Conservation (phyloP, 2,888 invertebrate genomes). For the Spilosoma lubricipeda region DNA sequence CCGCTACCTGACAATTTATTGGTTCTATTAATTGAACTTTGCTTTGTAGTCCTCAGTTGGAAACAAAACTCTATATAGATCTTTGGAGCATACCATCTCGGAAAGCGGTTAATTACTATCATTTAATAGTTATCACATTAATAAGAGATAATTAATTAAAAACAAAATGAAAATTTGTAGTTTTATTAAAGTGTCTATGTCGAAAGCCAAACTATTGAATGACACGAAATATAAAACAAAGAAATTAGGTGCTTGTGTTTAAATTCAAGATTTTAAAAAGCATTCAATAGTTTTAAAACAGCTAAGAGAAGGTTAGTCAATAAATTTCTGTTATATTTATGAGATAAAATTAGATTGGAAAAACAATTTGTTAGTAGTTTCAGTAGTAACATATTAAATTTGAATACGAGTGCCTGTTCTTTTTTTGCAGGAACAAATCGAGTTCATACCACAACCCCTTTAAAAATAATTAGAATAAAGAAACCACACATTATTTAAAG, state of each 20-base stretch:
- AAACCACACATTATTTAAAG: neutral
- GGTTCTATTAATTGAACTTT: slow-evolving; percentile 32
- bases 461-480: neutral
- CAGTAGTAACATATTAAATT: neutral
- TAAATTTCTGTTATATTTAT: neutral
- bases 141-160: neutral
- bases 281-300: neutral
- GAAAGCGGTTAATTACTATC: neutral
- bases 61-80: neutral
- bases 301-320: neutral
- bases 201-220: neutral
- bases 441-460: neutral
- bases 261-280: neutral
- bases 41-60: slow-evolving; percentile 15
- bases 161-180: too few relatives aligned
- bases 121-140: neutral
- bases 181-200: neutral
- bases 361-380: neutral
- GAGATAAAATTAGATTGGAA: neutral
- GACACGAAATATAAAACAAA: neutral
- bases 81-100: neutral
- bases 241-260: neutral
- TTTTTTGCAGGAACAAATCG: neutral
- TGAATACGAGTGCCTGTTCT: too few relatives aligned
- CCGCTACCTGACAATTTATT: slow-evolving; percentile 42